phyloP scores from a whole-genome alignment of 2,113 vertebrate genomes.

The Notechis scutatus region DNA sequence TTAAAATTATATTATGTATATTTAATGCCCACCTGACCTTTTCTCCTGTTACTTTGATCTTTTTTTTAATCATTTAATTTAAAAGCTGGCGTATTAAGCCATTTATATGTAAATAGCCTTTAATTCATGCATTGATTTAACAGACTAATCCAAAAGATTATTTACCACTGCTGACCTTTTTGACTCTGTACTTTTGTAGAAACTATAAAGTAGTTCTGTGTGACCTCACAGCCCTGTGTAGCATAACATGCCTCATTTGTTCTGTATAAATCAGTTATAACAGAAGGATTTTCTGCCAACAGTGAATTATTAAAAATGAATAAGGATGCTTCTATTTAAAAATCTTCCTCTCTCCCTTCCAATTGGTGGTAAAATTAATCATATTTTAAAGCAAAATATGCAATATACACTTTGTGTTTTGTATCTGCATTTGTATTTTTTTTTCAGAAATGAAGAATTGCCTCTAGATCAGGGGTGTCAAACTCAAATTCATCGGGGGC shows the following conservation, averaged over 20 bases:
- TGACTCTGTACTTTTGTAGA: constrained; percentile 71
- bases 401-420: neutral
- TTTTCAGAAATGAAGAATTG: constrained; percentile 1
- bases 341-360: constrained; percentile 7
- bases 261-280: constrained; percentile 58
- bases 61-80: constrained; percentile 73
- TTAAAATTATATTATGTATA: constrained; percentile 72
- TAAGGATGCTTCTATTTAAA: constrained; percentile 36
- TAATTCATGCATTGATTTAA: constrained; percentile 80
- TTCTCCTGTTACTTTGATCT: constrained; percentile 73
- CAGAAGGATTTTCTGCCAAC: constrained; percentile 41
- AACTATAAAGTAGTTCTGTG: constrained; percentile 65
- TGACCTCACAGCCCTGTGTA: constrained; percentile 64
- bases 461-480: no score
- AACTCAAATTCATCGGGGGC: no score
- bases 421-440: neutral
- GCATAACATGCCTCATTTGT: constrained; percentile 59
- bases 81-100: constrained; percentile 69
- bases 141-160: constrained; percentile 75
- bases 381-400: neutral
- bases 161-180: constrained; percentile 75
- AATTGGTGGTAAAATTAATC: neutral
- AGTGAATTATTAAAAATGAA: constrained; percentile 57
- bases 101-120: constrained; percentile 82
- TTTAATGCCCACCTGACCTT: constrained; percentile 77